These are phyloP conservation scores for Campoletis raptor DNA, from an alignment of 2,888 invertebrate species.

Conservation along the genomic window DNA sequence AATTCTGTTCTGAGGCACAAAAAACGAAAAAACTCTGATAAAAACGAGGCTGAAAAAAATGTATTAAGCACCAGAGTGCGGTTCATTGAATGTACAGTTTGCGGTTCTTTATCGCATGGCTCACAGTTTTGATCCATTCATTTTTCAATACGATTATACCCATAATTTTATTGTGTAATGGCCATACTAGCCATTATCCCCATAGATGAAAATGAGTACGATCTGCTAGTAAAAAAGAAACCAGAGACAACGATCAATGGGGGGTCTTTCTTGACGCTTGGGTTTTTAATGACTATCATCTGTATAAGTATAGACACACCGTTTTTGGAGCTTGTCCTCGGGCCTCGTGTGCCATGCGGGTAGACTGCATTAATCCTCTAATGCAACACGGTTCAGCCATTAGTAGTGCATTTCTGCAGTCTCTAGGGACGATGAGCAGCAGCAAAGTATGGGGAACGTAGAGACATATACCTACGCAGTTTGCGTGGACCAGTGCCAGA, in stretches of 20 bases:
- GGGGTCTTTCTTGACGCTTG: conserved; percentile 28
- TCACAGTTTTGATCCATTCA: not conserved
- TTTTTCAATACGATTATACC: conserved; percentile 4
- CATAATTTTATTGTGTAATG: conserved; percentile 17
- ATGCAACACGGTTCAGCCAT: conserved; percentile 82
- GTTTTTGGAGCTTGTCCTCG: conserved; percentile 43
- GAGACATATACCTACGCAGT: conserved; percentile 47
- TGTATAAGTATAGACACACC: conserved; percentile 3
- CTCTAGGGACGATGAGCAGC: conserved; percentile 74
- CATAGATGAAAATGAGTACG: conserved; percentile 13
- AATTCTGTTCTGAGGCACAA: not conserved
- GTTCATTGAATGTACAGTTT: not conserved
- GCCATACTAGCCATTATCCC: not conserved
- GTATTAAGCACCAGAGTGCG: not conserved
- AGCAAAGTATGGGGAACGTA: conserved; percentile 50
- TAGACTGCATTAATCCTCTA: conserved; percentile 79
- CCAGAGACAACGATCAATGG: conserved; percentile 35
- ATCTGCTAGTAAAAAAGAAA: conserved; percentile 31
- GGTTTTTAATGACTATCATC: conserved; percentile 58
- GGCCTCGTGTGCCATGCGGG: conserved; percentile 63
- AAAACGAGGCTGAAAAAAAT: not conserved
- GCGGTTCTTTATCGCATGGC: not conserved
- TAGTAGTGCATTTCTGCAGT: conserved; percentile 81
- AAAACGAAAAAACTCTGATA: not conserved
- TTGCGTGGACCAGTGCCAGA: conserved; percentile 51